phyloP scores from a whole-genome alignment of 2,888 invertebrate genomes.

The Macropis europaea region DNA sequence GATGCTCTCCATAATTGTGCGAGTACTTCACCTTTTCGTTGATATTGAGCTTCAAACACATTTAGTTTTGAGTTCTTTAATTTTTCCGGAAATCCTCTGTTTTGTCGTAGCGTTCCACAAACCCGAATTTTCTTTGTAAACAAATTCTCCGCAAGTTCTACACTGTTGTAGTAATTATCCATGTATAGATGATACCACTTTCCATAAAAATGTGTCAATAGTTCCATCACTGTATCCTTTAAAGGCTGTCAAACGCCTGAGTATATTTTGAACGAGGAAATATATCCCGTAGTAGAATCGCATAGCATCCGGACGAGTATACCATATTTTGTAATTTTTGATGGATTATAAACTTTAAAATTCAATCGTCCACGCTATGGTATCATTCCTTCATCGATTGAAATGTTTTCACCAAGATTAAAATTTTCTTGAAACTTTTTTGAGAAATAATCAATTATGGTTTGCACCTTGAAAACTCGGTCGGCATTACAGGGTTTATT shows the following conservation, averaged over 20 bases:
- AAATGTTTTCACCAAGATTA: slow-evolving; percentile 4
- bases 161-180: slow-evolving; percentile 16
- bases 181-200: slow-evolving; percentile 35
- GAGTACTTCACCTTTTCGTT: slow-evolving; percentile 20
- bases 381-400: slow-evolving; percentile 26
- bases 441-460: slow-evolving; percentile 30
- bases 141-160: slow-evolving; percentile 21
- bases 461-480: slow-evolving; percentile 13
- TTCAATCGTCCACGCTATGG: slow-evolving; percentile 37
- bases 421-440: slow-evolving; percentile 20
- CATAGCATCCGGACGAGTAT: too few species aligned
- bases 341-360: slow-evolving; percentile 11
- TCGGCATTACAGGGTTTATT: slow-evolving; percentile 21
- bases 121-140: slow-evolving; percentile 29
- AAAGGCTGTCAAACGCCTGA: too few species aligned
- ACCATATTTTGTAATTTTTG: slow-evolving; percentile 44
- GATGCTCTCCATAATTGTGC: slow-evolving; percentile 23
- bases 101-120: slow-evolving; percentile 35
- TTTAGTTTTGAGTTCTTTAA: slow-evolving; percentile 17
- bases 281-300: slow-evolving; percentile 38
- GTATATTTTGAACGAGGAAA: slow-evolving; percentile 23
- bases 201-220: too few species aligned
- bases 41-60: slow-evolving; percentile 9
- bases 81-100: slow-evolving; percentile 19
- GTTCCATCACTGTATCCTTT: too few species aligned